These are phyloP conservation scores for Campoletis raptor DNA, from an alignment of 2,888 invertebrate species.

Conservation along the genomic window DNA sequence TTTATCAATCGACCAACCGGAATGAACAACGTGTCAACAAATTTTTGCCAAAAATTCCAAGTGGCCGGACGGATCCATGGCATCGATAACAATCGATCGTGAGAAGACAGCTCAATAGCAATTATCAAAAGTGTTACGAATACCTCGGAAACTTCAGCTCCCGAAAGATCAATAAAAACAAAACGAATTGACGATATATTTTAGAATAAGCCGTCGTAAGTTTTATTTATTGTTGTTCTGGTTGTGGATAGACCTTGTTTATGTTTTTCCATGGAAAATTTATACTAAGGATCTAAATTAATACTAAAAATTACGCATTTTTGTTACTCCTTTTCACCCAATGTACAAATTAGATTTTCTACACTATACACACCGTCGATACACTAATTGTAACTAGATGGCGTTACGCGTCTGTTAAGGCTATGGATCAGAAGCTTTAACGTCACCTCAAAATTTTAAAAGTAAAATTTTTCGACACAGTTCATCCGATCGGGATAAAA, in stretches of 20 bases:
- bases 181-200: neutral
- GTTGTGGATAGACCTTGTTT: neutral
- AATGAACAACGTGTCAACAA: neutral
- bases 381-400: neutral
- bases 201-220: neutral
- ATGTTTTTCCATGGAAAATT: neutral
- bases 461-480: too few relatives aligned
- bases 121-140: neutral
- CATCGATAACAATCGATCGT: neutral
- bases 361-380: neutral
- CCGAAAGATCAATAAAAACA: neutral
- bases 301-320: neutral
- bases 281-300: neutral
- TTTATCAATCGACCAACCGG: neutral
- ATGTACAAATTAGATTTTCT: neutral
- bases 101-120: neutral
- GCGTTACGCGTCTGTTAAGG: neutral
- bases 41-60: neutral
- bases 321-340: neutral
- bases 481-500: too few relatives aligned
- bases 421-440: too few relatives aligned
- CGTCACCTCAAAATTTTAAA: too few relatives aligned
- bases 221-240: neutral
- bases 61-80: neutral
- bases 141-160: neutral